These are phyloP conservation scores for Ceratoteleas bidentatus DNA, from an alignment of 1,140 invertebrate species.

Conservation along the genomic window DNA sequence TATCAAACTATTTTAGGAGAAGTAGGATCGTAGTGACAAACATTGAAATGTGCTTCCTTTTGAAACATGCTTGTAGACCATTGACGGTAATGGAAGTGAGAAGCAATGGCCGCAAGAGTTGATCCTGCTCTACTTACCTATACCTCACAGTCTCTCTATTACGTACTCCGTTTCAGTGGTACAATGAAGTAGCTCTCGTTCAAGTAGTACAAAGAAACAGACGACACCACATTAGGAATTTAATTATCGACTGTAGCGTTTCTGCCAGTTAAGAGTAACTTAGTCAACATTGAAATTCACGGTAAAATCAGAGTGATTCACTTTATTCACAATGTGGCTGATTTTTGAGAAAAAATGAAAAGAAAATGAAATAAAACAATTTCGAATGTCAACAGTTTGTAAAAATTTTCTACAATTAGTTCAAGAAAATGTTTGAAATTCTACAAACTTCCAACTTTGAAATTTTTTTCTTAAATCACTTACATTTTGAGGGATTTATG, in stretches of 20 bases:
- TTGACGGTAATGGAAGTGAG: constrained; percentile 70
- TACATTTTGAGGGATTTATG: no score
- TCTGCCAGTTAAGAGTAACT: constrained; percentile 19
- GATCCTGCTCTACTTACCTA: constrained; percentile 72
- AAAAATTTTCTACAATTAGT: no score
- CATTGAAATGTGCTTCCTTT: constrained; percentile 58
- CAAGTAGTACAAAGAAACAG: constrained; percentile 35
- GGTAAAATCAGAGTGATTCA: no score
- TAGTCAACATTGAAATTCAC: constrained; percentile 7
- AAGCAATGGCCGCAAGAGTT: constrained; percentile 69
- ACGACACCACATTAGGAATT: constrained; percentile 22
- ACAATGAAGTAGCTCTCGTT: constrained; percentile 56
- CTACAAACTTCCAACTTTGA: no score
- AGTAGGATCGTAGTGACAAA: no score
- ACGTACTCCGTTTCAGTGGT: constrained; percentile 70
- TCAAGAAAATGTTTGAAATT: no score
- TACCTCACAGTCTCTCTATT: constrained; percentile 73
- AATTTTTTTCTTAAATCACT: no score
- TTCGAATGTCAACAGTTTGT: no score
- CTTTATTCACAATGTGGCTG: no score
- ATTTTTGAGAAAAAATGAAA: no score
- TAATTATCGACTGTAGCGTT: constrained; percentile 30
- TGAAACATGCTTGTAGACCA: constrained; percentile 70
- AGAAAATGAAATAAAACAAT: no score
- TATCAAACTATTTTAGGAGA: no score